Percentiles rank a stretch among this genome's conserved stretches.
Conservation (phyloP, 1,140 invertebrate species). For the Saccostrea glomerata region DNA sequence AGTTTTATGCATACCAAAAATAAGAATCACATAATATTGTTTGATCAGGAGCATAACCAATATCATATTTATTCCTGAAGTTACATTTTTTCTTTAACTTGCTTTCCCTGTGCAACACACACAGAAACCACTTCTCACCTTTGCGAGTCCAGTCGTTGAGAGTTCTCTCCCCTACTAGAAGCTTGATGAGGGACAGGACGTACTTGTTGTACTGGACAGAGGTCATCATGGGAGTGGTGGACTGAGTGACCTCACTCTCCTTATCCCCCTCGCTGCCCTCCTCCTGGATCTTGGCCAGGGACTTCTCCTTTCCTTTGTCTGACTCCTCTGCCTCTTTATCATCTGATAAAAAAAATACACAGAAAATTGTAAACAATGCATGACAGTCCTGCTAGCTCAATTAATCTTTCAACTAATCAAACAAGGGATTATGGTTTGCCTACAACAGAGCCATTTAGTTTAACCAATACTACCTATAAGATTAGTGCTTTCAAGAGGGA, state of each 20-base stretch:
- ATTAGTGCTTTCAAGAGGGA: too few relatives aligned
- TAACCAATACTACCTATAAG: too few relatives aligned
- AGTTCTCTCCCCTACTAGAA: constrained; percentile 73
- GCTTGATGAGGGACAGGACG: constrained; percentile 73
- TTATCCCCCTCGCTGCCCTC: constrained; percentile 58
- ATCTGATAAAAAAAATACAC: not conserved
- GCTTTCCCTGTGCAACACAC: not conserved
- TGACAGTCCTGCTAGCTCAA: too few relatives aligned
- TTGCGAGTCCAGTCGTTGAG: constrained; percentile 75
- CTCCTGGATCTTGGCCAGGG: constrained; percentile 52
- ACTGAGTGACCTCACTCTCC: constrained; percentile 61
- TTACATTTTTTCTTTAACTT: not conserved
- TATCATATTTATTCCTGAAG: too few relatives aligned
- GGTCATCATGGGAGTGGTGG: constrained; percentile 67
- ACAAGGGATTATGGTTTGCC: too few relatives aligned
- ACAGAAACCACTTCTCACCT: constrained; percentile 61
- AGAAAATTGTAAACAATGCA: not conserved
- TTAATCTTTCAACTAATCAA: too few relatives aligned
- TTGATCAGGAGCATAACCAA: too few relatives aligned
- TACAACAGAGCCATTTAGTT: too few relatives aligned
- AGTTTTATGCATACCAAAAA: too few relatives aligned
- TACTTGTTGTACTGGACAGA: constrained; percentile 74
- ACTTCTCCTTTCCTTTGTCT: constrained; percentile 40
- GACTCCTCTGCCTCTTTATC: not conserved
- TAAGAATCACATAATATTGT: too few relatives aligned